phyloP scores from a whole-genome alignment of 1,140 invertebrate species.

The Homalodisca vitripennis region DNA sequence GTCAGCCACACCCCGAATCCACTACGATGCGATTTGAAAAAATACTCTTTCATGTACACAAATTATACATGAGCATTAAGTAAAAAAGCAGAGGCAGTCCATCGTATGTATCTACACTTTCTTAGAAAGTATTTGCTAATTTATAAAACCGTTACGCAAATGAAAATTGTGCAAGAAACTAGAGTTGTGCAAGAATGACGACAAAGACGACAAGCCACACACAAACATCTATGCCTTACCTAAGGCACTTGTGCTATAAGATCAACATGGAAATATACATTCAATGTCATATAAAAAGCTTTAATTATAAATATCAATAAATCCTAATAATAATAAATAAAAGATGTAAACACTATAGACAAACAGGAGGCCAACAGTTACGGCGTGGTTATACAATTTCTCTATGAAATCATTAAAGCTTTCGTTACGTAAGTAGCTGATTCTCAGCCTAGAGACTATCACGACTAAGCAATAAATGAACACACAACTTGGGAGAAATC shows the following conservation, averaged over 20 bases:
- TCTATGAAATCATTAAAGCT: neutral
- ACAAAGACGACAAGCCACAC: conserved; percentile 28
- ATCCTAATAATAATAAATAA: conserved; percentile 19
- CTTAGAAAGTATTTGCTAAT: conserved; percentile 28
- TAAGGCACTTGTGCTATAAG: conserved; percentile 33
- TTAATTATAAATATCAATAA: conserved; percentile 21
- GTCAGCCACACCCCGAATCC: conserved; percentile 12
- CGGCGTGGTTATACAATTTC: conserved; percentile 3
- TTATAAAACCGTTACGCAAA: conserved; percentile 23
- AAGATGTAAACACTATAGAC: conserved; percentile 22
- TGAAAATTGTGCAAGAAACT: conserved; percentile 11
- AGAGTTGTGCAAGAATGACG: conserved; percentile 20
- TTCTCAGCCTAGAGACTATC: no score
- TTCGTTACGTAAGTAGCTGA: neutral
- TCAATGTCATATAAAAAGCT: conserved; percentile 28
- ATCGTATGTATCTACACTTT: conserved; percentile 23
- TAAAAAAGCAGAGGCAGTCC: conserved; percentile 30
- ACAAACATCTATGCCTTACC: conserved; percentile 31
- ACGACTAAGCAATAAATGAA: no score
- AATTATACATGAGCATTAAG: conserved; percentile 23
- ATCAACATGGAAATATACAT: conserved; percentile 26
- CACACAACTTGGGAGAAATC: no score
- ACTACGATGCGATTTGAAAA: conserved; percentile 3
- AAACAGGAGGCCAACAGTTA: conserved; percentile 19
- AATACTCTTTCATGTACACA: conserved; percentile 27